Evolutionary conservation across 2,888 invertebrate species (phyloP).

Genomic region (Drosophila trichaetosa): DNA sequence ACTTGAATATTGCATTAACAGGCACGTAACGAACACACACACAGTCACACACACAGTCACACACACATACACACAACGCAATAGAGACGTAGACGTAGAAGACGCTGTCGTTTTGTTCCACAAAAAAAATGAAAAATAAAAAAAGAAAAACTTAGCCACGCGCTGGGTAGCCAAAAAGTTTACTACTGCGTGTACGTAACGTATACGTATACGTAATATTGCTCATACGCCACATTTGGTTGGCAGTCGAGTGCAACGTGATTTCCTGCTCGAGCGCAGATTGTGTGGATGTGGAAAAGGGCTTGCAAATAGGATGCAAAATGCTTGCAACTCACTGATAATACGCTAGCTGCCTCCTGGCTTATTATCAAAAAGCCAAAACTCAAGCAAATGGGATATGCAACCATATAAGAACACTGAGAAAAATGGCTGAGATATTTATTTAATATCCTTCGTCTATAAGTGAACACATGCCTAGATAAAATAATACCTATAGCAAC

Average conservation of each 20-base stretch:
- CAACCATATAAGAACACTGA: constrained; percentile 3
- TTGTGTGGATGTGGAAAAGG: constrained; percentile 14
- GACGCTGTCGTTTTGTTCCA: constrained; percentile 18
- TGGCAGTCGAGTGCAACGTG: constrained; percentile 65
- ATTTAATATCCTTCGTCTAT: not conserved
- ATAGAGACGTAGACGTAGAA: constrained; percentile 68
- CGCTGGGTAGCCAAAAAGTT: constrained; percentile 57
- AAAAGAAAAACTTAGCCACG: constrained; percentile 42
- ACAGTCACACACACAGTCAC: constrained; percentile 28
- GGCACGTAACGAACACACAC: constrained; percentile 68
- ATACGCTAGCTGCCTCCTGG: constrained; percentile 41
- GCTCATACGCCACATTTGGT: constrained; percentile 72
- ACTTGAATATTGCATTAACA: constrained; percentile 83
- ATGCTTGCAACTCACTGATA: constrained; percentile 83
- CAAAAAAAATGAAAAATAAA: constrained; percentile 34
- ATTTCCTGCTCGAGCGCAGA: constrained; percentile 64
- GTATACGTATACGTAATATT: constrained; percentile 65
- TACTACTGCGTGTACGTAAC: constrained; percentile 58
- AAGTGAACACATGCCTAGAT: not conserved
- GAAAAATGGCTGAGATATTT: not conserved
- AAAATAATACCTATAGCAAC: not conserved
- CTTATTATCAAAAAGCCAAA: constrained; percentile 38
- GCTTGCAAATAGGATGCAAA: constrained; percentile 74
- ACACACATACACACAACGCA: constrained; percentile 34
- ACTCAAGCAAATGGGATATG: constrained; percentile 34